Evolutionary conservation across 2,888 invertebrate genomes (phyloP), one percentile per base, ranked within the genome.

Genomic region (Belgica antarctica): DNA sequence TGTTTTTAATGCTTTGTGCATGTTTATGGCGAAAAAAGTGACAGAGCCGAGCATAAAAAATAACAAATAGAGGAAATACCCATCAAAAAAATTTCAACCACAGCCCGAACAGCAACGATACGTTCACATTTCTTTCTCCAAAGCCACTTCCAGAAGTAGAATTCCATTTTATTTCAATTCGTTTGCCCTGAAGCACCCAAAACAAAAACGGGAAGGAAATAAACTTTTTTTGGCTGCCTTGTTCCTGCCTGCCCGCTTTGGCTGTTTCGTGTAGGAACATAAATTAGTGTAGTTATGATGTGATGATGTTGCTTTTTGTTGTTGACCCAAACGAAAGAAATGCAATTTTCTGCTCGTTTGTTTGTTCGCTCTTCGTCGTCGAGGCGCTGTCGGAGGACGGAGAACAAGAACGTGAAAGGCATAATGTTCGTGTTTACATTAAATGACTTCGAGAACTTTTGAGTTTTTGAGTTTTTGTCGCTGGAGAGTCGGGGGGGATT

Each of bases 171-270:
- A 7, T 31, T 12, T 52, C 52, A 52, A 2, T 3, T 52, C 15
- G 3, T 12, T 41, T n/a, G 10, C 12, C 12, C 41, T 41, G n/a
- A 22, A 47, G 17, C 31, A 66, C 19, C 17, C 34, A 31, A 27
- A 34, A 34, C 28, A 19, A 34, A 52, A 57, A 68, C 68, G 68
- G 68, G 68, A 70, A 70, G 70, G 70, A 70, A 70, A 61, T 61
- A 61, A 41, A 36, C 41, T 70, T 70, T 70, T 69, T 36, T 19
- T 34, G 24, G 52, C 27, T 57, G 52, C 52, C 52, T 22, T 66
- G 68, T 68, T 68, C 68, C 57, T 68, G 65, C 27, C 41, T 63
- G 12, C 63, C 41, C 24, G 28, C 15, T 27, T 66, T 15, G 34
- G 15, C 27, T n/a, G n/a, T n/a, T 62, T 62, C 31, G 62, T 62